Percentiles rank a stretch among this genome's conserved stretches.
phyloP scores from a whole-genome alignment of 2,113 vertebrate genomes.

The Lasiurus cinereus region DNA sequence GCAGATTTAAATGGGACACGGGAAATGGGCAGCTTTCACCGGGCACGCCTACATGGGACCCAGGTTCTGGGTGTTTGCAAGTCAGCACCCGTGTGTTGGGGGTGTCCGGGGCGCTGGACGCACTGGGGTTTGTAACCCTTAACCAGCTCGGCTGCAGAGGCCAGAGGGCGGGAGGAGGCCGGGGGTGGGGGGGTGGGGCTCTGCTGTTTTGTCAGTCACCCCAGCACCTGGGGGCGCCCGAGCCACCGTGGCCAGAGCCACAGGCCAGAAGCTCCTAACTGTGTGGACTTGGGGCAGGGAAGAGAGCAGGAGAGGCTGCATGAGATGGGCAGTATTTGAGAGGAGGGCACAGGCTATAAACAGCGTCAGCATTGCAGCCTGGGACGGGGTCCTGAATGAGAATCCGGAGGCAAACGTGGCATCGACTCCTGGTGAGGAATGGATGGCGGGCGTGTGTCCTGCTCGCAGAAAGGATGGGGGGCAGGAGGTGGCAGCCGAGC shows the following conservation, averaged over 20 bases:
- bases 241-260: neutral
- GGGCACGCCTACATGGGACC: fast-evolving
- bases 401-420: neutral
- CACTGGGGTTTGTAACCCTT: too few relatives aligned
- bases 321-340: neutral
- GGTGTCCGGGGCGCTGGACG: neutral
- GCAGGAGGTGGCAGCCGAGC: neutral
- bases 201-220: neutral
- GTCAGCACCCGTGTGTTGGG: neutral
- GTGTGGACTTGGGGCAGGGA: neutral
- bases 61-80: neutral
- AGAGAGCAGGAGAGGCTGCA: neutral
- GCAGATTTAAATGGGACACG: neutral
- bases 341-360: fast-evolving
- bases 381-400: neutral
- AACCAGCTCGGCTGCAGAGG: too few relatives aligned
- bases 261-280: fast-evolving
- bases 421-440: too few relatives aligned
- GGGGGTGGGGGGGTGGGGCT: too few relatives aligned
- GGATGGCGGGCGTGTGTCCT: fast-evolving
- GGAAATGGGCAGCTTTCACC: neutral
- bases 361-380: fast-evolving
- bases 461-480: neutral
- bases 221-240: too few relatives aligned
- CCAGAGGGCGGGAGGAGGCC: neutral